These are phyloP conservation scores for Drosophila nikananu DNA, from an alignment of 1,140 invertebrate genomes.

Conservation along the genomic window DNA sequence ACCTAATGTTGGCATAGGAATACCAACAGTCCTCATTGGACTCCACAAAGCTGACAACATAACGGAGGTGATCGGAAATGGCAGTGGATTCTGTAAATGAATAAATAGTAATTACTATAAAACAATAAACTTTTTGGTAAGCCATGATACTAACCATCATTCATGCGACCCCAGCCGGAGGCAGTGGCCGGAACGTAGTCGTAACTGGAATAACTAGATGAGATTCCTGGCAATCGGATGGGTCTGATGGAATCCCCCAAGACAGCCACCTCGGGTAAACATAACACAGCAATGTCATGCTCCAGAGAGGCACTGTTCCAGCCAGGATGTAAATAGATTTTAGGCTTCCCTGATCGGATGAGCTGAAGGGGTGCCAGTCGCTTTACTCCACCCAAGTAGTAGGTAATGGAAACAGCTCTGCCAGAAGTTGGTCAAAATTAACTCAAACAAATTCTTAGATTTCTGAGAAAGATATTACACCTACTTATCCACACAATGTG, in stretches of 20 bases:
- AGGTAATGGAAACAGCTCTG: slow-evolving; percentile 60
- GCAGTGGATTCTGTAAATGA: slow-evolving; percentile 17
- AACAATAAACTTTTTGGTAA: no score
- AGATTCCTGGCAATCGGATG: slow-evolving; percentile 71
- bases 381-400: slow-evolving; percentile 35
- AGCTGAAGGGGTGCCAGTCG: slow-evolving; percentile 25
- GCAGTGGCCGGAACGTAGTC: slow-evolving; percentile 72
- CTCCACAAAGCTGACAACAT: slow-evolving; percentile 63
- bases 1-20: slow-evolving; percentile 46
- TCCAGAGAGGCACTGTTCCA: slow-evolving; percentile 46
- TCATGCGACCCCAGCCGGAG: slow-evolving; percentile 85
- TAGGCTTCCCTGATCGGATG: slow-evolving; percentile 1
- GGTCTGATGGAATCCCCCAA: slow-evolving; percentile 77
- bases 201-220: slow-evolving; percentile 68
- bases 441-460: slow-evolving; percentile 17
- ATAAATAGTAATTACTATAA: neutral
- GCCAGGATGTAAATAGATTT: slow-evolving; percentile 41
- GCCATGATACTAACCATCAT: slow-evolving; percentile 49
- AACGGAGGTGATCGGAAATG: slow-evolving; percentile 40
- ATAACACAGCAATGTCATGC: slow-evolving; percentile 85
- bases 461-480: neutral
- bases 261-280: slow-evolving; percentile 70
- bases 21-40: slow-evolving; percentile 46
- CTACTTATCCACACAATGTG: slow-evolving; percentile 65
- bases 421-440: neutral